Percentiles rank a stretch among this genome's conserved stretches.
phyloP scores from a whole-genome alignment of 2,888 invertebrate species.

The Belgica antarctica region DNA sequence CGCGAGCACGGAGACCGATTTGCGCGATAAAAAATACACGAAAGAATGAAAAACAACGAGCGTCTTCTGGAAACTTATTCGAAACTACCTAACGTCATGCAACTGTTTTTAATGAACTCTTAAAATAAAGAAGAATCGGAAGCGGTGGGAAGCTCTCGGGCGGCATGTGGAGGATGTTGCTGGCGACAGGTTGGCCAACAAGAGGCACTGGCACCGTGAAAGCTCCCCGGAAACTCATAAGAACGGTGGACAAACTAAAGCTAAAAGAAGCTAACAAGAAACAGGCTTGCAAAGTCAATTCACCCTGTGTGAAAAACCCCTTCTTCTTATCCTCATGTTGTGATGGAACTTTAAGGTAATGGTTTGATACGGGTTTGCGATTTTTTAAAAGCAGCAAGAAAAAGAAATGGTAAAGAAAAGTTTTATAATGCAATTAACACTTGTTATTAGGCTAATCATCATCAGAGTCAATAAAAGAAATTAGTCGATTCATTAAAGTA shows the following conservation, averaged over 20 bases:
- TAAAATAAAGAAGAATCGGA: background rate
- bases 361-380: conserved; percentile 24
- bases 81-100: conserved; percentile 20
- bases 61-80: background rate
- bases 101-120: background rate
- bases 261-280: conserved; percentile 18
- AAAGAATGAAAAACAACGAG: background rate
- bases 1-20: background rate
- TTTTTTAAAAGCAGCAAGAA: conserved; percentile 25
- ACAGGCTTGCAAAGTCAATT: conserved; percentile 26
- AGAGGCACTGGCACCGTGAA: no score
- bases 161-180: background rate
- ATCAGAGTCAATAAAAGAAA: background rate
- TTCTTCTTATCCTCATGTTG: conserved; percentile 41
- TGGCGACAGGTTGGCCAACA: no score
- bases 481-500: background rate
- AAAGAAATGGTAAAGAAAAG: conserved; percentile 15
- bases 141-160: background rate
- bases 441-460: background rate
- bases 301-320: conserved; percentile 43
- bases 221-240: no score
- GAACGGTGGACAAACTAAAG: background rate
- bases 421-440: conserved; percentile 16
- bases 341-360: conserved; percentile 34
- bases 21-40: conserved; percentile 25